Evolutionary conservation across 2,797 vertebrate species (phyloP), one percentile per base, ranked within the genome.

Genomic region (Liparis tanakae): DNA sequence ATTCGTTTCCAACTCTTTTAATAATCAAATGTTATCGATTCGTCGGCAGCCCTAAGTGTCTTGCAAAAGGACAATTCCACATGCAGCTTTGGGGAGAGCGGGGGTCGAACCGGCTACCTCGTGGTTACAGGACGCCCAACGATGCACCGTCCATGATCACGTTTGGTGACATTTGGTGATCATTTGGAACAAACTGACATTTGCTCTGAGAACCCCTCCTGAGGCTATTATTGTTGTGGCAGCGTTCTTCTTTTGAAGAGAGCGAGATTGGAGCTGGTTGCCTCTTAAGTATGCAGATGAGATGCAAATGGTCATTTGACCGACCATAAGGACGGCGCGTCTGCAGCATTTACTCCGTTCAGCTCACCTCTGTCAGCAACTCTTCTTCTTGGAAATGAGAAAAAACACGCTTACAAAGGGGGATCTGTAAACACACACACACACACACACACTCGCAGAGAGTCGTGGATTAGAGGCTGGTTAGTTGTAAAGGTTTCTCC

Each of bases 201-300:
- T 25, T 8, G 4, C 57, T 36, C 18, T 4, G 7, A 34, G 22
- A 67, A 30, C 3, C 34, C 8, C 71, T 4, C 7, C 67, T 34
- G 17, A 66, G 36, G 37, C 30, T 34, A 48, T 59, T 0, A 12
- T 44, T 22, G 41, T 14, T 22, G 14, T 56, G 33, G 14, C 71
- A 56, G 44, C 46, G 18, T 37, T 76, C 69, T 25, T 68, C 13
- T 22, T 51, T 48, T 4, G 9, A 1, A 30, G 4, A 30, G 25
- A 30, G 25, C 2, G 25, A 30, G 25, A 30, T 51, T 53, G 51
- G 12, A 25, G 62, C 22, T 72, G 51, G 57, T 76, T 71, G 53
- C 43, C 37, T 54, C 72, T 74, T 72, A 57, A 58, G 17, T 87
- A 83, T 87, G 84, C 72, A 85, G 51, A 87, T 81, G 62, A 85